Evolutionary conservation across 2,113 vertebrate species (phyloP).

Genomic region (Pachycephala philippinensis): DNA sequence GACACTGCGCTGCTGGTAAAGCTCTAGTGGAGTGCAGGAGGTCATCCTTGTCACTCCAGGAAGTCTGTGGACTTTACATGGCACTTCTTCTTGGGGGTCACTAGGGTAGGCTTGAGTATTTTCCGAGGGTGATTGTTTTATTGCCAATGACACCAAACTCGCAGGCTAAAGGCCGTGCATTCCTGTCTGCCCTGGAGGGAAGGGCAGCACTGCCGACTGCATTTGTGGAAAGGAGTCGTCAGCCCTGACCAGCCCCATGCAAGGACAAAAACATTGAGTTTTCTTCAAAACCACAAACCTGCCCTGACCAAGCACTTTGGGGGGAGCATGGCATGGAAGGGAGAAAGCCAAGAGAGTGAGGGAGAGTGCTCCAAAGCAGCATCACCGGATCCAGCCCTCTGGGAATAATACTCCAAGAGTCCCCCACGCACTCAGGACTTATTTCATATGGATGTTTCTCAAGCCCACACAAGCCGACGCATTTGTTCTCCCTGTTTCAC

Average conservation of each 20-base stretch:
- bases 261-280: neutral
- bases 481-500: neutral
- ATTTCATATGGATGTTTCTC: conserved; percentile 24
- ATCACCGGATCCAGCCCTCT: neutral
- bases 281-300: neutral
- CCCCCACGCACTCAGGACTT: neutral
- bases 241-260: neutral
- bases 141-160: neutral
- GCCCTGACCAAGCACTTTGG: neutral
- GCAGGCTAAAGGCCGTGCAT: neutral
- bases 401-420: neutral
- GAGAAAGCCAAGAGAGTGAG: neutral
- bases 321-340: neutral
- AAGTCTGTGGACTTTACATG: neutral
- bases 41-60: neutral
- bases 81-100: neutral
- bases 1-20: neutral
- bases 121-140: neutral
- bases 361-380: neutral
- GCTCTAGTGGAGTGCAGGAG: neutral
- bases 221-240: rapidly evolving
- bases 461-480: neutral
- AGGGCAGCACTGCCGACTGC: neutral
- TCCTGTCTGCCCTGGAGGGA: neutral
- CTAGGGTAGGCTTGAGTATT: neutral